Percentiles rank a stretch among this genome's conserved stretches.
Conservation (phyloP, 1,140 invertebrate genomes). For the Augochlora pura region DNA sequence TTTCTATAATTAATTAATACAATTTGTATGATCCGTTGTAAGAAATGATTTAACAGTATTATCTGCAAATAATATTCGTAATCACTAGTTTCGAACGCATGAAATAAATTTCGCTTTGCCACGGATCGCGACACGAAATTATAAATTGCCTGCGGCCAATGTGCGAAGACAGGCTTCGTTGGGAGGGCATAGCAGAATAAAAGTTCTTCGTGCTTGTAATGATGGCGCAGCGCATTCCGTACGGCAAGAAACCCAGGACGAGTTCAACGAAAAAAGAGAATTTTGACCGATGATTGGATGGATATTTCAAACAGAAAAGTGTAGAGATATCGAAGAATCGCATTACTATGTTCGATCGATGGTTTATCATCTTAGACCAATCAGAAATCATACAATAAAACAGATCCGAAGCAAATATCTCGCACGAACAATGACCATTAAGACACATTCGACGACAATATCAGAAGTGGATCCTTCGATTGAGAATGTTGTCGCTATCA, state of each 20-base stretch:
- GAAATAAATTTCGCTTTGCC: conserved; percentile 8
- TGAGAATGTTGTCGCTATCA: too few species aligned
- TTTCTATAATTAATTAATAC: background rate
- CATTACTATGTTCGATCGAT: background rate
- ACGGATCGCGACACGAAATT: background rate
- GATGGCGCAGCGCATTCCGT: conserved; percentile 50
- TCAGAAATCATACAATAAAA: background rate
- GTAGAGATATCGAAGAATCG: background rate
- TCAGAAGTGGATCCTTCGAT: too few species aligned
- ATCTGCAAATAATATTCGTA: background rate
- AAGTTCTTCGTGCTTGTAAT: conserved; percentile 35
- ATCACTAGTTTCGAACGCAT: background rate
- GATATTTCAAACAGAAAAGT: conserved; percentile 24
- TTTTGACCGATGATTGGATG: conserved; percentile 25
- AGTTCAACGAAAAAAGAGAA: conserved; percentile 30
- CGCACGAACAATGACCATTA: too few species aligned
- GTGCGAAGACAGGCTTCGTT: conserved; percentile 17
- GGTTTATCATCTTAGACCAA: background rate
- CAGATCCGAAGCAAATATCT: too few species aligned
- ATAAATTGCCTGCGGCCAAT: conserved; percentile 1
- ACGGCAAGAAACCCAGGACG: conserved; percentile 19
- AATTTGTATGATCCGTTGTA: background rate
- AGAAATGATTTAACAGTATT: background rate
- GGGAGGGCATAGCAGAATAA: background rate
- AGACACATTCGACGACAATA: too few species aligned